A percentile compares a stretch with the other conserved stretches of the same genome.
Conservation (phyloP, 2,113 vertebrate species). For the Entomyzon cyanotis region DNA sequence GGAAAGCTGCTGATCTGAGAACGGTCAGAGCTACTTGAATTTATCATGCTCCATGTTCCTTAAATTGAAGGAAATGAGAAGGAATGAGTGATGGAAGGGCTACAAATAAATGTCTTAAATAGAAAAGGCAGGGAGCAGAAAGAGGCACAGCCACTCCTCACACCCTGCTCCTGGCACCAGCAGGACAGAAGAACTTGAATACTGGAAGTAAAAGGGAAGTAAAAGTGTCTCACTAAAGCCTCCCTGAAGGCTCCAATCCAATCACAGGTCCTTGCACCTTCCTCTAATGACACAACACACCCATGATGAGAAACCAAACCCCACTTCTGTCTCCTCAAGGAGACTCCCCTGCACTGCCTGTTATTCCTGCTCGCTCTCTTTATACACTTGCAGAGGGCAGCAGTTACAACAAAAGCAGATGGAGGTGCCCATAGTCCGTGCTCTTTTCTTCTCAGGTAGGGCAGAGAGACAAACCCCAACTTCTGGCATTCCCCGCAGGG, state of each 20-base stretch:
- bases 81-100: not conserved
- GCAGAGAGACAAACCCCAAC: not conserved
- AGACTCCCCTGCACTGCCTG: too few species aligned
- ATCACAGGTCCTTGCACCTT: not conserved
- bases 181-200: not conserved
- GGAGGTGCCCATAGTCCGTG: rapidly evolving
- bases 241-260: not conserved
- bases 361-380: not conserved
- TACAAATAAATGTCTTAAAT: not conserved
- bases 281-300: not conserved
- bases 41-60: not conserved
- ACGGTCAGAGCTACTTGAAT: not conserved
- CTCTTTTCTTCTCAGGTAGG: not conserved
- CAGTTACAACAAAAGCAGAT: not conserved
- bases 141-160: not conserved
- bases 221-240: too few species aligned
- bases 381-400: not conserved
- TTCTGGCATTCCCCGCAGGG: not conserved
- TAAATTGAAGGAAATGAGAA: constrained; percentile 18
- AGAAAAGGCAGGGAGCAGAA: not conserved
- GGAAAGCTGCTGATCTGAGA: constrained; percentile 25
- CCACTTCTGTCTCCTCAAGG: not conserved
- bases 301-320: not conserved
- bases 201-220: not conserved
- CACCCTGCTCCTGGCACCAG: not conserved